These are phyloP conservation scores for Protophormia terraenovae DNA, from an alignment of 2,888 invertebrate species.

Conservation along the genomic window DNA sequence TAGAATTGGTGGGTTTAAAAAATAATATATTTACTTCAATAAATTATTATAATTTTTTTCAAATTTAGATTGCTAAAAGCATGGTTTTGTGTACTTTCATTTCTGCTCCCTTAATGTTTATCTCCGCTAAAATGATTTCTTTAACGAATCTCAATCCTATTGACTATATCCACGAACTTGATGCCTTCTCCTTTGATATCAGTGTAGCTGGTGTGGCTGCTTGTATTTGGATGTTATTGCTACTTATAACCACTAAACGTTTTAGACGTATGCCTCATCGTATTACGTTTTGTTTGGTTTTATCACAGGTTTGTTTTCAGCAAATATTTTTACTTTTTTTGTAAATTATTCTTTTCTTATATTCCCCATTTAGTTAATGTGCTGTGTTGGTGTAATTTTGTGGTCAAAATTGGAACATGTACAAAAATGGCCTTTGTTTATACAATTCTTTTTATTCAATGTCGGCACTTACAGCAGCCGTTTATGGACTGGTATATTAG, in stretches of 20 bases:
- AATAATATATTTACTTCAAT: background rate
- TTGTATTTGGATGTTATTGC: slow-evolving; percentile 89
- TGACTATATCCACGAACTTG: slow-evolving; percentile 89
- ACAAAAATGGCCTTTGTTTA: slow-evolving; percentile 85
- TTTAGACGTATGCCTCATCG: slow-evolving; percentile 91
- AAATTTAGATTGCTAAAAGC: slow-evolving; percentile 90
- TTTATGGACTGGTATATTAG: slow-evolving; percentile 92
- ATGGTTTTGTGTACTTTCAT: slow-evolving; percentile 97
- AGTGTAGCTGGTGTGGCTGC: slow-evolving; percentile 90
- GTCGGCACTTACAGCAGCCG: slow-evolving; percentile 91
- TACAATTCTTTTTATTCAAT: slow-evolving; percentile 90
- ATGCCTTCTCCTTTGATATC: slow-evolving; percentile 91
- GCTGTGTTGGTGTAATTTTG: slow-evolving; percentile 88
- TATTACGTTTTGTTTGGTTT: slow-evolving; percentile 88
- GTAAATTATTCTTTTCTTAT: background rate
- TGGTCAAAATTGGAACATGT: slow-evolving; percentile 85
- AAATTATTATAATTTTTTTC: background rate
- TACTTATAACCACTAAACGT: slow-evolving; percentile 89
- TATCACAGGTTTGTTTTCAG: slow-evolving; percentile 93
- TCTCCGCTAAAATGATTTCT: slow-evolving; percentile 96
- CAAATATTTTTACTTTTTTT: slow-evolving; percentile 56
- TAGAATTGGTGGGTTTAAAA: slow-evolving; percentile 88
- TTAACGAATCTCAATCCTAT: slow-evolving; percentile 86
- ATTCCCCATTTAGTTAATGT: slow-evolving; percentile 83
- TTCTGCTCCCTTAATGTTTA: slow-evolving; percentile 96